phyloP scores from a whole-genome alignment of 2,888 invertebrate genomes.

The Torymus tubicola region DNA sequence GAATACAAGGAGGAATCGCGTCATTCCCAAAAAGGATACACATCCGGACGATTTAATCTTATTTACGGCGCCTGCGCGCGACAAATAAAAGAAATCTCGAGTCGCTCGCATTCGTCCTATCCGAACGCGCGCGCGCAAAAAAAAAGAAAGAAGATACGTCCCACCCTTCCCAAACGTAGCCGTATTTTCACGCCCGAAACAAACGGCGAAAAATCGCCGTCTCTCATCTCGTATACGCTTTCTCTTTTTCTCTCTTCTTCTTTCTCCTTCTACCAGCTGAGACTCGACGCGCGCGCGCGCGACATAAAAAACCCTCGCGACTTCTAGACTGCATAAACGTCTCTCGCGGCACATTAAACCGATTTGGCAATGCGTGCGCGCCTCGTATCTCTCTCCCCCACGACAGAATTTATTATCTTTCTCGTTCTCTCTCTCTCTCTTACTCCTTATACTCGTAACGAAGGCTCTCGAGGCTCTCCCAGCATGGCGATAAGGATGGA shows the following conservation, averaged over 20 bases:
- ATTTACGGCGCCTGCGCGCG: no score
- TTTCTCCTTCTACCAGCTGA: neutral
- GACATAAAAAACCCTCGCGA: no score
- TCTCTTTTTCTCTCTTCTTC: no score
- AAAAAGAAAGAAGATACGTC: no score
- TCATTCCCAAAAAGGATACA: no score
- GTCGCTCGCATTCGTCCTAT: no score
- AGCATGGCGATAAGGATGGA: constrained; percentile 32
- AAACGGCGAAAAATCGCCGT: constrained; percentile 15
- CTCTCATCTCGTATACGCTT: constrained; percentile 4
- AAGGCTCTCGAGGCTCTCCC: constrained; percentile 4
- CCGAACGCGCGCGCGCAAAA: no score
- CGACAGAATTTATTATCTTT: constrained; percentile 26
- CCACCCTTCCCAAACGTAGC: neutral
- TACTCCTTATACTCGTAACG: no score
- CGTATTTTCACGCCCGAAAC: neutral
- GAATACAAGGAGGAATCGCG: no score
- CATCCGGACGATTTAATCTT: no score
- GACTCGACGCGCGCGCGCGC: neutral
- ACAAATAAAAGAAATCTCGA: no score
- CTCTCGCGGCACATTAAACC: constrained; percentile 50
- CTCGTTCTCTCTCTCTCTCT: no score
- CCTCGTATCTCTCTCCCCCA: neutral
- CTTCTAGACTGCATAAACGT: constrained; percentile 3
- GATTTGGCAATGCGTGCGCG: constrained; percentile 36